Evolutionary conservation across 2,888 invertebrate species (phyloP), one percentile per base, ranked within the genome.

Genomic region (Cloeon dipterum): DNA sequence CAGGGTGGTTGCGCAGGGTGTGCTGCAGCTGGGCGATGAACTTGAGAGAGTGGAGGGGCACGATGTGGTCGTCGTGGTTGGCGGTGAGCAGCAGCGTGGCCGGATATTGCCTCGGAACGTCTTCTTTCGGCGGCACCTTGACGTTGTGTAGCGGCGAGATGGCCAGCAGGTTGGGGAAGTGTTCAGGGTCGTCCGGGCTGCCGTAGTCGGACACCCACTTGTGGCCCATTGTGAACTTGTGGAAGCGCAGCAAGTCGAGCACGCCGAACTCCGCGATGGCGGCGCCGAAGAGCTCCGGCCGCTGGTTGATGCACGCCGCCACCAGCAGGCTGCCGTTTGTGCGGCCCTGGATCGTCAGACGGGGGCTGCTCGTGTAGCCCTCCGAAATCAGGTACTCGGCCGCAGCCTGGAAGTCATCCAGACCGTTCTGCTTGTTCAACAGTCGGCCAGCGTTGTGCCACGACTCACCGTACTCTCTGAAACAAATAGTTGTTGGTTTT

Each of bases 61-160:
- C 94, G 43, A 98, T 96, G 46, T 96, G 74, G 62, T 96, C 94
- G 62, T 96, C 94, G 59, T 96, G 94, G 64, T 96, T 94, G 16
- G 88, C 94, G n/a, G 94, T 94, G 46, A 89, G 61, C 41, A 96
- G 67, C 43, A 98, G 62, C 16, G 78, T 78, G 14, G 93, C 75
- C 5, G 96, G 96, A 66, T 93, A 96, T 58, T 89, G 74, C 17
- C 23, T 17, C n/a, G 14, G 16, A n/a, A n/a, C 17, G 11, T 26
- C 23, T 19, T 47, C 46, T 13, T 43, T 59, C 37, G 57, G 50
- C 0, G 86, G 82, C 11, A 68, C 57, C 41, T 61, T 61, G 8
- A 94, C 72, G 56, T 93, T 96, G 61, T 98, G 96, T 26, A 96
- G 61, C 0, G 96, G 96, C 3, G 96, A 96, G 59, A 83, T 83